phyloP scores from a whole-genome alignment of 2,888 invertebrate species.

The Drosophila algonquin region DNA sequence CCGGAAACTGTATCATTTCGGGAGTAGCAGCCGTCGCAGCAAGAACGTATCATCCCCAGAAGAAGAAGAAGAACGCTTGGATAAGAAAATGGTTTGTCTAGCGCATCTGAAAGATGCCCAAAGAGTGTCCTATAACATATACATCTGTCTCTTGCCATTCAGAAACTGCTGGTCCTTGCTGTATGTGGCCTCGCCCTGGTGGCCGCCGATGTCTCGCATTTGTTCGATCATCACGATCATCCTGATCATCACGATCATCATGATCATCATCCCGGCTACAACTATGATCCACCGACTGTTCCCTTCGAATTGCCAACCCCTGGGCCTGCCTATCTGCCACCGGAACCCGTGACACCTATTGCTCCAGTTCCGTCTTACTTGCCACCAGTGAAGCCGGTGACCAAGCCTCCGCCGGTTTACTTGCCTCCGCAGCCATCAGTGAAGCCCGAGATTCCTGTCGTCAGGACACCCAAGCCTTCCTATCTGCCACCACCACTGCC shows the following conservation, averaged over 20 bases:
- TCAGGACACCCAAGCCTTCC: slow-evolving; percentile 38
- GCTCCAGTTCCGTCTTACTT: slow-evolving; percentile 45
- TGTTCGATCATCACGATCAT: slow-evolving; percentile 48
- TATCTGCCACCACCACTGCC: slow-evolving; percentile 51
- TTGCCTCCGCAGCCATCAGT: slow-evolving; percentile 46
- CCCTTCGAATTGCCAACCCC: slow-evolving; percentile 67
- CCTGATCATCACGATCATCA: slow-evolving; percentile 48
- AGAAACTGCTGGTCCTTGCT: slow-evolving; percentile 71
- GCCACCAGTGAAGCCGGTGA: slow-evolving; percentile 42
- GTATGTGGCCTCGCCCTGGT: slow-evolving; percentile 64
- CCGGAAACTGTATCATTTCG: slow-evolving; percentile 71
- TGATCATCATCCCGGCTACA: slow-evolving; percentile 71
- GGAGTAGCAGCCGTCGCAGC: slow-evolving; percentile 46
- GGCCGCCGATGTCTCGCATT: slow-evolving; percentile 77
- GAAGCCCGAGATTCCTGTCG: slow-evolving; percentile 39
- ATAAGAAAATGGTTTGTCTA: slow-evolving; percentile 58
- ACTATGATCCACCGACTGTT: slow-evolving; percentile 56
- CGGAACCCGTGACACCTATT: slow-evolving; percentile 32
- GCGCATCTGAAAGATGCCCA: not conserved
- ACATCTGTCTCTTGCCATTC: not conserved
- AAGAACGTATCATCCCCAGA: slow-evolving; percentile 51
- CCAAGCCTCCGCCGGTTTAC: slow-evolving; percentile 38
- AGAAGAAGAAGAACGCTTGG: not conserved
- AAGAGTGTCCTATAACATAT: not conserved
- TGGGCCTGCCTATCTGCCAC: slow-evolving; percentile 50